Percentiles rank a stretch among this genome's conserved stretches.
Conservation (phyloP, 2,888 invertebrate species). For the Temnothorax ravouxi region DNA sequence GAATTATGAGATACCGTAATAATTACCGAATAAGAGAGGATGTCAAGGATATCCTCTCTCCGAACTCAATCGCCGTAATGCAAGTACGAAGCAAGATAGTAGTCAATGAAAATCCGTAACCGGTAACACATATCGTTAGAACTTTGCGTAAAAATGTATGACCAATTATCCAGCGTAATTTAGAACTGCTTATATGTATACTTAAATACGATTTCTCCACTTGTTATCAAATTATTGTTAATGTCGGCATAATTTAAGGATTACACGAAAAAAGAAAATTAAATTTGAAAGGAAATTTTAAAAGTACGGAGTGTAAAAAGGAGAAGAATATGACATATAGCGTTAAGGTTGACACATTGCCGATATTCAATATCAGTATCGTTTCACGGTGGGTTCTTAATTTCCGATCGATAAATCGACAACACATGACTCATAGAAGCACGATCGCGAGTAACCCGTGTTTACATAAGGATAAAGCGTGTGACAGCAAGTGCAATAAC, state of each 20-base stretch:
- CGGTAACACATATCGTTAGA: slow-evolving; percentile 1
- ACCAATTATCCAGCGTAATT: slow-evolving; percentile 1
- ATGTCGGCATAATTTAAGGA: background rate
- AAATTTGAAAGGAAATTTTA: background rate
- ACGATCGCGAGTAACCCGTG: slow-evolving; percentile 5
- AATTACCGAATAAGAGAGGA: slow-evolving; percentile 67
- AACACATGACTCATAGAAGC: slow-evolving; percentile 66
- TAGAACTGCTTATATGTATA: background rate
- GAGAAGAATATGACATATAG: background rate
- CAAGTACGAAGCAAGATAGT: background rate
- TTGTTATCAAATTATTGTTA: background rate
- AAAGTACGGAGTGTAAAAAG: background rate
- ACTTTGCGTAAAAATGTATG: background rate
- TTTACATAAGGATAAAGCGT: slow-evolving; percentile 32
- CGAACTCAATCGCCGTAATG: slow-evolving; percentile 39
- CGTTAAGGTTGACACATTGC: slow-evolving; percentile 59
- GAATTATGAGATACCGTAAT: slow-evolving; percentile 54
- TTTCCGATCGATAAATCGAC: slow-evolving; percentile 74
- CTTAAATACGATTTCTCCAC: background rate
- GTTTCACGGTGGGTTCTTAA: slow-evolving; percentile 58
- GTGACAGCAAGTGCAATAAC: background rate
- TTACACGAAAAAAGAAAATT: slow-evolving; percentile 46
- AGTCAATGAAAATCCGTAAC: slow-evolving; percentile 19
- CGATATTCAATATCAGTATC: slow-evolving; percentile 65
- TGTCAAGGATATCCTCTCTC: slow-evolving; percentile 73